Conservation (phyloP, 2,113 vertebrate genomes). For the Phycodurus eques region DNA sequence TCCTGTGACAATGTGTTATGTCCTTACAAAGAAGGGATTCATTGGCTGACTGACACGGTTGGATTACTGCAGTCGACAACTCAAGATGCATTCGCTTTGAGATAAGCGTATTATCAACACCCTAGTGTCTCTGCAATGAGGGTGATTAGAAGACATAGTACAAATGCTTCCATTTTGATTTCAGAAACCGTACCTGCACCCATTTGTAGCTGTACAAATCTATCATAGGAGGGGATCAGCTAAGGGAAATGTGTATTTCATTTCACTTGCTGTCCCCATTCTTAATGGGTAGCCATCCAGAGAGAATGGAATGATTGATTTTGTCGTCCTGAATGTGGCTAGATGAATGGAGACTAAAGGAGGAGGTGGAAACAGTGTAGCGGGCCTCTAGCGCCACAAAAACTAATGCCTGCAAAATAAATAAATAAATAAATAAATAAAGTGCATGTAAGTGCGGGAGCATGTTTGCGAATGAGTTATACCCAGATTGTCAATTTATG, state of each 20-base stretch:
- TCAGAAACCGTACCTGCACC: slow-evolving; percentile 58
- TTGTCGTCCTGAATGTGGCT: slow-evolving; percentile 72
- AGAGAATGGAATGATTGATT: slow-evolving; percentile 80
- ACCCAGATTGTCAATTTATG: slow-evolving; percentile 8
- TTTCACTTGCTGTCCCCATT: slow-evolving; percentile 69
- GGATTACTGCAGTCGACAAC: slow-evolving; percentile 55
- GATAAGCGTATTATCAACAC: slow-evolving; percentile 67
- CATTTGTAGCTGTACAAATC: slow-evolving; percentile 69
- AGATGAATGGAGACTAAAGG: slow-evolving; percentile 64
- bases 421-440: slow-evolving; percentile 26
- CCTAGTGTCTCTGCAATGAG: slow-evolving; percentile 67
- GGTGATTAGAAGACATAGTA: slow-evolving; percentile 72
- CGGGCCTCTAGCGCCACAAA: slow-evolving; percentile 53
- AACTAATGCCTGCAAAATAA: slow-evolving; percentile 51
- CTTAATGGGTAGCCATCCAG: slow-evolving; percentile 72
- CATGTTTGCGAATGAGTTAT: slow-evolving; percentile 11
- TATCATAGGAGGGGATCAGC: slow-evolving; percentile 66
- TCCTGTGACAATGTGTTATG: slow-evolving; percentile 57
- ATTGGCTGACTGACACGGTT: slow-evolving; percentile 53
- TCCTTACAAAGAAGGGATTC: slow-evolving; percentile 48
- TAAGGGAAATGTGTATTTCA: slow-evolving; percentile 75
- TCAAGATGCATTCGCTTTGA: slow-evolving; percentile 50
- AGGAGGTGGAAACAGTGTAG: slow-evolving; percentile 58
- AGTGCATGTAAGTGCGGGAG: slow-evolving; percentile 7
- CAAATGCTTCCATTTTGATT: slow-evolving; percentile 70